Base-by-base conservation (phyloP, 2,113 vertebrate species). In the Paramormyrops kingsleyae region DNA sequence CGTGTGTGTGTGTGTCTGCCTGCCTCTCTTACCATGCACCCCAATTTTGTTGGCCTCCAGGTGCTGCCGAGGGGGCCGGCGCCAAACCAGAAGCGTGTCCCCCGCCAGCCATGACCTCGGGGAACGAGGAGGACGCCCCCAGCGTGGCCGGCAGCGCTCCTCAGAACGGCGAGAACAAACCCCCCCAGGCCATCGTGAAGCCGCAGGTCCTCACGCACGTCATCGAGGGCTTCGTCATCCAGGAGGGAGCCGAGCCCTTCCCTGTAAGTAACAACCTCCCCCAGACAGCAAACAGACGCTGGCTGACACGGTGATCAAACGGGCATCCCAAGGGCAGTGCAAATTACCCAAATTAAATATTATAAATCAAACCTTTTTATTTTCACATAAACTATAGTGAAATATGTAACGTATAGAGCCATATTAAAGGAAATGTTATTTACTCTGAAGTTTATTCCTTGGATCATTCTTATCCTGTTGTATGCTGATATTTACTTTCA, bases 211-310 rank as follows among this genome's bases (percentile, higher is more conserved):
- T 99, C 94, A 99, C 98, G 17, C 98, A 99, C 93, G 97, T 99
- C 95, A 99, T 99, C 92, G 98, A 99, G 93, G 98, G 98, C 92
- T 99, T 99, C 92, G 98, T 99, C 94, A 99, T 99, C 96, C 98
- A 99, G 95, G 98, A 99, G 95, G 98, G 97, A 91, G 97, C 97
- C 0, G 98, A 99, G 94, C 98, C 98, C 2, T 99, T 99, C 95
- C 98, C 98, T 83, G 97, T 99, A 95, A 95, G 96, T 94, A 44
- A 24, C 80, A 46, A 4, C 49, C 12, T 12, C 12, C 49, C n/a
- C 62, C 62, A n/a, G n/a, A 27, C n/a, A 10, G 62, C 62, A 31
- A 70, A 70, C n/a, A 31, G 62, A 31, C 62, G 62, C 62, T 70
- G 10, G 27, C 27, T 83, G 39, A 21, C 19, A 42, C 21, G 1